Base-by-base conservation (phyloP, 2,888 invertebrate species). In the Drosophila antonietae region DNA sequence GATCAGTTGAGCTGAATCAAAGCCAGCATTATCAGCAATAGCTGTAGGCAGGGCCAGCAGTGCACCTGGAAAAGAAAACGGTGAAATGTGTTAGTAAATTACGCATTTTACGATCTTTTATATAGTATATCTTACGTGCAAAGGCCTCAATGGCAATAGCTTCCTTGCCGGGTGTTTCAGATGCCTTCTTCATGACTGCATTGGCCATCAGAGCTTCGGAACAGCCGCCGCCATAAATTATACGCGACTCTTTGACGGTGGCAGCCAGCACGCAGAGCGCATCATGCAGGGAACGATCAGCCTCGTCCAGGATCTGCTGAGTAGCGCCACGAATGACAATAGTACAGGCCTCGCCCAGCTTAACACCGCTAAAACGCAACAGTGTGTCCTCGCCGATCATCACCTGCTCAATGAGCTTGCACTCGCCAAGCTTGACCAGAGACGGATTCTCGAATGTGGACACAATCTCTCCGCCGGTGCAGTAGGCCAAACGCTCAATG, bases 21-120 rank as follows among this genome's bases (percentile, higher is more conserved):
- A 98, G 68, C 99, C 99, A 68, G 98, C 99, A 93, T 99, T 99
- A 93, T 99, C 99, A 43, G 99, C 98, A 77, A 99, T 99, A 64
- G 97, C 97, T 28, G 97, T 97, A 0, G 99, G 99, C 83, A 99
- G 94, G 85, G 97, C 95, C 71, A 96, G 95, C 52, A 99, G 94
- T 20, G 99, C 98, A 55, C 93, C 91, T 93, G 53, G 4, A 10
- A 33, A 78, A 67, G 23, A 3, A 4, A 6, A 14, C 4, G 20
- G 14, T 46, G 15, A n/a, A 35, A 14, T n/a, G 51, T 18, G 51
- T 49, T 18, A 23, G 10, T 39, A 6, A 23, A 28, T 23, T 23
- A 6, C 12, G 10, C 3, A 15, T n/a, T 31, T 14, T 4, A n/a
- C 3, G 10, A 28, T 2, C 14, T 20, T 33, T 37, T 4, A 10